A percentile compares a stretch with the other conserved stretches of the same genome.
Conservation (phyloP, 2,797 vertebrate species). For the Adrianichthys oophorus region DNA sequence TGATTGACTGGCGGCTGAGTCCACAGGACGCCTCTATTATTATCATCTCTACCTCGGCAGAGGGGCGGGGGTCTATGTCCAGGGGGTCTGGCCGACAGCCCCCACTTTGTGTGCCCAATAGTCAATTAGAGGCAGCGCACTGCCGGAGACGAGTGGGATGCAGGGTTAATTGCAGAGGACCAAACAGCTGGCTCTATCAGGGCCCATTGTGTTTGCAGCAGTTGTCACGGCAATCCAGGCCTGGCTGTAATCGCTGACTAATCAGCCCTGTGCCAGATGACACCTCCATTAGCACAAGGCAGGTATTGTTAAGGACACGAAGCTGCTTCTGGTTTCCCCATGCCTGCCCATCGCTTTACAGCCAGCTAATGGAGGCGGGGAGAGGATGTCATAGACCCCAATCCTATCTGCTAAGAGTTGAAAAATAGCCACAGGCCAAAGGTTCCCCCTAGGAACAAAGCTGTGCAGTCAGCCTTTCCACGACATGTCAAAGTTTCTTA, state of each 20-base stretch:
- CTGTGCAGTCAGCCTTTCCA: slow-evolving; percentile 28
- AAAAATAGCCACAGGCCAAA: slow-evolving; percentile 66
- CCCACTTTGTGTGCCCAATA: slow-evolving; percentile 79
- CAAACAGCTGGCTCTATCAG: slow-evolving; percentile 82
- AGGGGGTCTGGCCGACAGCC: slow-evolving; percentile 76
- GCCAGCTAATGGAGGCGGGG: slow-evolving; percentile 38
- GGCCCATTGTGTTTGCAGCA: slow-evolving; percentile 81
- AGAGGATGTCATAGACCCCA: slow-evolving; percentile 56
- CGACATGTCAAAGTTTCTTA: slow-evolving; percentile 44
- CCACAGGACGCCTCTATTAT: slow-evolving; percentile 78
- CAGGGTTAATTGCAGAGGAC: slow-evolving; percentile 85
- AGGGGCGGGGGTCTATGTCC: slow-evolving; percentile 66
- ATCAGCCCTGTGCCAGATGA: slow-evolving; percentile 80
- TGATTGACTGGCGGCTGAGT: slow-evolving; percentile 79
- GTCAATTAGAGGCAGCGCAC: slow-evolving; percentile 78
- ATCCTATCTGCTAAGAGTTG: slow-evolving; percentile 62
- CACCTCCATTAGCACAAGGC: slow-evolving; percentile 78
- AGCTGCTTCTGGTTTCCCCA: slow-evolving; percentile 55
- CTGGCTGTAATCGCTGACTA: slow-evolving; percentile 84
- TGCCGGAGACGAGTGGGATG: slow-evolving; percentile 77
- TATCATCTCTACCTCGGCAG: slow-evolving; percentile 74
- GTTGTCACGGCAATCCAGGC: slow-evolving; percentile 81
- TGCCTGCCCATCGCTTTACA: slow-evolving; percentile 49
- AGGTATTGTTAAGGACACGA: slow-evolving; percentile 72
- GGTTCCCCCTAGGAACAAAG: slow-evolving; percentile 49